These are phyloP conservation scores for Calliphora vomitoria DNA, from an alignment of 2,888 invertebrate genomes.

Conservation along the genomic window DNA sequence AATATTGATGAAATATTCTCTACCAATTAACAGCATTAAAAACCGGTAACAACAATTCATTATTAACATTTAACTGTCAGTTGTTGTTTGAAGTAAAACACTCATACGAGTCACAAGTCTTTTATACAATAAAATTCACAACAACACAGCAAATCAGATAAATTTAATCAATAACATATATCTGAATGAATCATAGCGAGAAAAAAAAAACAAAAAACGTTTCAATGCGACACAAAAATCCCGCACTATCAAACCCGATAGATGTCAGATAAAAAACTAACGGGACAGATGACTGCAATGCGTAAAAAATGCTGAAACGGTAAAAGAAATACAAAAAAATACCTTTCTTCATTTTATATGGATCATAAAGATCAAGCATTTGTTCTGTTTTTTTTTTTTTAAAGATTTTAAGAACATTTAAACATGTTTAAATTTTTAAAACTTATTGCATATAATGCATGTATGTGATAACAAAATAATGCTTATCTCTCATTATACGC, in stretches of 20 bases:
- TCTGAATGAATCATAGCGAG: conserved; percentile 22
- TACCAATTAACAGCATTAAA: conserved; percentile 49
- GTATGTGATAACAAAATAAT: conserved; percentile 24
- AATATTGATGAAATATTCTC: conserved; percentile 52
- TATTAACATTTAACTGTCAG: conserved; percentile 34
- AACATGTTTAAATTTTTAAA: not conserved
- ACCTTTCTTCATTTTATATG: not conserved
- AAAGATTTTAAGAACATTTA: conserved; percentile 6
- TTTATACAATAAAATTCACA: not conserved
- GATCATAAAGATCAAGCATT: conserved; percentile 19
- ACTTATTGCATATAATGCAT: not conserved
- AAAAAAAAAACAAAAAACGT: not conserved
- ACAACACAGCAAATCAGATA: conserved; percentile 13
- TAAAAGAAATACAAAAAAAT: not conserved
- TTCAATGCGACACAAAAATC: not conserved
- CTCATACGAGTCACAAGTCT: not conserved
- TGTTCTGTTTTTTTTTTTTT: not conserved
- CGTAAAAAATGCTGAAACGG: conserved; percentile 2
- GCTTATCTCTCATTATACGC: not conserved
- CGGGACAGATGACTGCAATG: conserved; percentile 36
- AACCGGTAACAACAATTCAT: conserved; percentile 45
- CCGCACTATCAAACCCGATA: conserved; percentile 7
- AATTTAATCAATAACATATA: conserved; percentile 15
- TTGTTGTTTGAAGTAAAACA: not conserved
- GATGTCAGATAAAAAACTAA: conserved; percentile 46